A percentile compares a stretch with the other conserved stretches of the same genome.
These are phyloP conservation scores for Linhomoeus sp. DNA, from an alignment of 2,888 invertebrate species.

Conservation along the genomic window DNA sequence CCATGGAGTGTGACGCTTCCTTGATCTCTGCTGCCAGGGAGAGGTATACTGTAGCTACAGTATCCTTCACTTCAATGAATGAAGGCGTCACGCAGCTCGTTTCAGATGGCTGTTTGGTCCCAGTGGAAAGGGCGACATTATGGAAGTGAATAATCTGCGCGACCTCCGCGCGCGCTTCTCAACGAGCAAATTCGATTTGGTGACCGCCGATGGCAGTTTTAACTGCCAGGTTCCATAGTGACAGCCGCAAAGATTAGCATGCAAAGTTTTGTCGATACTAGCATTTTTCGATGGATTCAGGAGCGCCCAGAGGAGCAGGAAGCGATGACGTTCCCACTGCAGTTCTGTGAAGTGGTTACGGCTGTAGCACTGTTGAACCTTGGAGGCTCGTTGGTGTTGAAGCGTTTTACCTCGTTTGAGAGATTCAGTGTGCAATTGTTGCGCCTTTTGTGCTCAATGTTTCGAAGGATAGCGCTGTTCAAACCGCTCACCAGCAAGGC, in stretches of 20 bases:
- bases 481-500: constrained; percentile 82
- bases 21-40: too few relatives aligned
- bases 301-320: constrained; percentile 62
- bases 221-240: constrained; percentile 45
- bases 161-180: constrained; percentile 30
- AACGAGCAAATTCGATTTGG: constrained; percentile 1
- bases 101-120: constrained; percentile 58
- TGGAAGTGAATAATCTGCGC: constrained; percentile 46
- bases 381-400: constrained; percentile 59
- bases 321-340: constrained; percentile 49
- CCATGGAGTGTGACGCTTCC: background rate
- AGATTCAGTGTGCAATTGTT: constrained; percentile 54
- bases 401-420: constrained; percentile 76
- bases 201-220: constrained; percentile 84
- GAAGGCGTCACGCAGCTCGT: too few relatives aligned
- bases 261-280: background rate
- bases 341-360: constrained; percentile 59
- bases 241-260: background rate
- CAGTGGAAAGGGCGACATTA: constrained; percentile 67
- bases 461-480: constrained; percentile 44
- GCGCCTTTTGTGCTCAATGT: constrained; percentile 54
- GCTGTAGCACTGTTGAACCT: constrained; percentile 48
- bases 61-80: too few relatives aligned
- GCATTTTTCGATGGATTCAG: background rate
- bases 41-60: too few relatives aligned